Evolutionary conservation across 64 coral and sea anemone genomes (phyloP).

Genomic region (Acropora tenuis): DNA sequence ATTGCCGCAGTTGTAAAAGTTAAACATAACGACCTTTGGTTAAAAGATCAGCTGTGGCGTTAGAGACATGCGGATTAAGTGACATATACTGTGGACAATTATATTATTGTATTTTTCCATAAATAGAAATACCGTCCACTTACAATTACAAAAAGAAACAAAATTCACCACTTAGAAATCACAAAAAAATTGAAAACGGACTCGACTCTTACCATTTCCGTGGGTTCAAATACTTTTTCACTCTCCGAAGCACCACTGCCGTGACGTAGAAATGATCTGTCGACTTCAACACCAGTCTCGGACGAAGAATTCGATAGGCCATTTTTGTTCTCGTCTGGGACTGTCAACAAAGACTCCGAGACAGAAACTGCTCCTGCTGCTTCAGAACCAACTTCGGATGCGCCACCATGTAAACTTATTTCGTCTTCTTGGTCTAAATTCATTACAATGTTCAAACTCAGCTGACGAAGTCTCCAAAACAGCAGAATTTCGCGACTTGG

Average conservation of each 20-base stretch:
- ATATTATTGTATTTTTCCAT: no score
- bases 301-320: constrained; percentile 44
- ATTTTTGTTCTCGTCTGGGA: constrained; percentile 72
- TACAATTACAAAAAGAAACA: not conserved
- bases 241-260: constrained; percentile 30
- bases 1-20: not conserved
- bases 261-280: not conserved
- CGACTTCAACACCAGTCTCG: constrained; percentile 59
- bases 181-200: not conserved
- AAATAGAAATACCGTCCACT: no score
- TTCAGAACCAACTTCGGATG: constrained; percentile 59
- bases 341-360: constrained; percentile 20
- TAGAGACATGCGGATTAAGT: no score
- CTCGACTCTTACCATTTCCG: constrained; percentile 45
- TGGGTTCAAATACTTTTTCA: constrained; percentile 52
- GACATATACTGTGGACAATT: no score
- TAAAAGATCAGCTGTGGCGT: not conserved
- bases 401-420: constrained; percentile 9
- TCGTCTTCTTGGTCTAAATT: constrained; percentile 62
- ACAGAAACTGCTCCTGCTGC: constrained; percentile 24
- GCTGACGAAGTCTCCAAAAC: not conserved
- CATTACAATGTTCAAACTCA: constrained; percentile 29
- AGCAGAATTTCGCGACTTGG: not conserved
- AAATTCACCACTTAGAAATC: not conserved
- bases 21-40: no score